Conservation (phyloP, 2,797 vertebrate genomes). For the Aplochiton taeniatus region DNA sequence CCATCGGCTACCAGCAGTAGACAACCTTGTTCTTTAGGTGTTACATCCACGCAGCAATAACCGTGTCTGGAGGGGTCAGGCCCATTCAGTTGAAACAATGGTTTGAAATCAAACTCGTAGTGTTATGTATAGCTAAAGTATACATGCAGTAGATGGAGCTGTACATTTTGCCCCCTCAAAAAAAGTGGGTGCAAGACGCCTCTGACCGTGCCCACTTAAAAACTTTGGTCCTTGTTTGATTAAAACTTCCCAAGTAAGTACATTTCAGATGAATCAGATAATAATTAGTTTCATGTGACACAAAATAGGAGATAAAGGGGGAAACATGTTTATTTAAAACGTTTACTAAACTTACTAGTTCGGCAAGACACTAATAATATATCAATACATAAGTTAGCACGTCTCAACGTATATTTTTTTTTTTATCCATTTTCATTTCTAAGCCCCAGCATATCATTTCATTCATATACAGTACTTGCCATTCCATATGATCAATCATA, state of each 20-base stretch:
- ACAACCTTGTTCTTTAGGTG: constrained; percentile 36
- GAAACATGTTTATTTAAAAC: constrained; percentile 19
- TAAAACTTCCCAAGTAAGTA: not conserved
- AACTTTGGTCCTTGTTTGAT: not conserved
- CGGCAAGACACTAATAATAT: not conserved
- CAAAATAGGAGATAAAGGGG: too few species aligned
- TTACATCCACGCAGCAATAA: not conserved
- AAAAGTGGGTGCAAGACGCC: too few species aligned
- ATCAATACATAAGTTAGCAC: constrained; percentile 28
- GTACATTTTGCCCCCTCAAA: too few species aligned
- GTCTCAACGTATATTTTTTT: constrained; percentile 41
- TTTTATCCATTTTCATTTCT: not conserved
- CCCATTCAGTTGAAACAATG: too few species aligned
- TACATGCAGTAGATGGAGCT: too few species aligned
- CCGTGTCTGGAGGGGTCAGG: too few species aligned
- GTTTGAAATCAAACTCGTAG: too few species aligned
- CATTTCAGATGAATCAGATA: too few species aligned
- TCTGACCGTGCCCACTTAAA: not conserved
- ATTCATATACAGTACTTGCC: constrained; percentile 38
- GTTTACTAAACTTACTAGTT: not conserved
- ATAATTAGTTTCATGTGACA: too few species aligned
- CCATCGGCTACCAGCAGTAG: constrained; percentile 43
- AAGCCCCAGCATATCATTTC: constrained; percentile 18
- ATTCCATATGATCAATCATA: constrained; percentile 27
- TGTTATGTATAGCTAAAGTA: too few species aligned